These are phyloP conservation scores for Pollenia labialis DNA, from an alignment of 2,888 invertebrate genomes.

Conservation along the genomic window DNA sequence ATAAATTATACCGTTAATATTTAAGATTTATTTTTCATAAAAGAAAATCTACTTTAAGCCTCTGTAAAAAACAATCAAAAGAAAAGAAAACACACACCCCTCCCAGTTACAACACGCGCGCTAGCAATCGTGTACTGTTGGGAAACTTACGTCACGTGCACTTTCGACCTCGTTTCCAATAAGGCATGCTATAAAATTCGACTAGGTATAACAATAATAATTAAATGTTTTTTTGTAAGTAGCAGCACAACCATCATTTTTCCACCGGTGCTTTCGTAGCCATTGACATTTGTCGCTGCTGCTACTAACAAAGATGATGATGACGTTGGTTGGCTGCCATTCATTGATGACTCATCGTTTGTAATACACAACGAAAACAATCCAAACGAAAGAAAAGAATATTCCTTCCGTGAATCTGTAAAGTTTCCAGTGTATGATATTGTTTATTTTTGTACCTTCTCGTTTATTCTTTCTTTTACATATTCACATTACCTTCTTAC, in stretches of 20 bases:
- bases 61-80: background rate
- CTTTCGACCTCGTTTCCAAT: conserved; percentile 76
- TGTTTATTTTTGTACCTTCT: conserved; percentile 58
- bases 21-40: background rate
- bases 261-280: conserved; percentile 26
- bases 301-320: conserved; percentile 39
- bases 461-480: conserved; percentile 44
- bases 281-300: conserved; percentile 3
- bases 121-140: conserved; percentile 22
- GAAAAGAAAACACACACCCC: conserved; percentile 16
- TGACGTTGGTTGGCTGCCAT: conserved; percentile 75
- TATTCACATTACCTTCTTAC: background rate
- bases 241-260: conserved; percentile 28
- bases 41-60: background rate
- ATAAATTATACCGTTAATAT: too few relatives aligned
- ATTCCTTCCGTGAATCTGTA: conserved; percentile 66
- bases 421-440: conserved; percentile 66
- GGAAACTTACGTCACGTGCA: conserved; percentile 76
- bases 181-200: conserved; percentile 61
- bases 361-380: conserved; percentile 25
- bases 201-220: conserved; percentile 39
- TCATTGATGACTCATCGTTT: conserved; percentile 73
- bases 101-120: conserved; percentile 45
- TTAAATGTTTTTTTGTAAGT: conserved; percentile 41
- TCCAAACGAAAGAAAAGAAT: conserved; percentile 29